These are phyloP conservation scores for Cygnus buccinator DNA, from an alignment of 2,113 vertebrate species.

Conservation along the genomic window DNA sequence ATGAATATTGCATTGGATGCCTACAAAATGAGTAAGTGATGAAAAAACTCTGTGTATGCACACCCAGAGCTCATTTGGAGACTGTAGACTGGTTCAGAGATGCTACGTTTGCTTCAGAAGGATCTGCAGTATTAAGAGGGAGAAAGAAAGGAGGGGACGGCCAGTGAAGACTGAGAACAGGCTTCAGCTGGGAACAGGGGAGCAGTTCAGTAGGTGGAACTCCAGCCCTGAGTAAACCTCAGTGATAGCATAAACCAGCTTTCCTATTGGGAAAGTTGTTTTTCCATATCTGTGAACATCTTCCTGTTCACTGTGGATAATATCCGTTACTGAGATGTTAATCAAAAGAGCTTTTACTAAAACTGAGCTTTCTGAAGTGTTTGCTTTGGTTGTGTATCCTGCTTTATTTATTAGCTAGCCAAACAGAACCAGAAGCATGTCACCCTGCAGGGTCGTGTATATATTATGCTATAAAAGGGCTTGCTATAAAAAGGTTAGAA, in stretches of 20 bases:
- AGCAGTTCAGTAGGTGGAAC: background rate
- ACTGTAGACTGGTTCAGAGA: background rate
- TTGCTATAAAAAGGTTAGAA: slow-evolving; percentile 51
- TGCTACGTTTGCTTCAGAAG: background rate
- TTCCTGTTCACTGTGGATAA: slow-evolving; percentile 38
- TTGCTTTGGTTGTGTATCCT: slow-evolving; percentile 3
- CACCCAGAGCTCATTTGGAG: background rate
- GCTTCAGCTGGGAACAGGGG: background rate
- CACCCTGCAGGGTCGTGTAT: background rate
- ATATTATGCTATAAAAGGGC: slow-evolving; percentile 28
- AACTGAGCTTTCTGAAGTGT: background rate
- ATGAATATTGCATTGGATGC: background rate
- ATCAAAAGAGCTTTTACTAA: background rate
- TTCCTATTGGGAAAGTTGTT: slow-evolving; percentile 23
- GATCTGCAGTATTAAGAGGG: background rate
- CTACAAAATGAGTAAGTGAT: background rate
- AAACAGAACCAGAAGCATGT: slow-evolving; percentile 20
- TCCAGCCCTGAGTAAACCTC: background rate
- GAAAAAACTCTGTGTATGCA: background rate
- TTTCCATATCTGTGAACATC: background rate
- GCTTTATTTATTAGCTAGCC: slow-evolving; percentile 44
- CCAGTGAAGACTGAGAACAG: background rate
- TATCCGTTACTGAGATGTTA: slow-evolving; percentile 10
- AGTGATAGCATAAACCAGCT: slow-evolving; percentile 26
- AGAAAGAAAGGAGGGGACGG: background rate